phyloP scores from a whole-genome alignment of 2,113 vertebrate genomes.

The Hydropotes inermis region DNA sequence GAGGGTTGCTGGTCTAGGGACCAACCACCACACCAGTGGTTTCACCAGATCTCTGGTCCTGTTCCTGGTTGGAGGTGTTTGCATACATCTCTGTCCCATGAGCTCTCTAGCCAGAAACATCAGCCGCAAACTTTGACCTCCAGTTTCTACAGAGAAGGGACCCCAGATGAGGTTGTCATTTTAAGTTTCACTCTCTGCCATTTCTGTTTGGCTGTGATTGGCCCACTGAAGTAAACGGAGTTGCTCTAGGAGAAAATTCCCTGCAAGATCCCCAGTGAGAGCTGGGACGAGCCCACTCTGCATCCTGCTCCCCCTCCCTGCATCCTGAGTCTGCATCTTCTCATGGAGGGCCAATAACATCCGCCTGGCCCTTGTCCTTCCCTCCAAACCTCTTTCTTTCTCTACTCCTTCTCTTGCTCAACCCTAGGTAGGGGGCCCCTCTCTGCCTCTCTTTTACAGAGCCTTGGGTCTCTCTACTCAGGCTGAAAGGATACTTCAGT shows the following conservation, averaged over 20 bases:
- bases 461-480: background rate
- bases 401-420: background rate
- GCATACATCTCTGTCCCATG: background rate
- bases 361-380: background rate
- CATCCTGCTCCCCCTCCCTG: too few relatives aligned
- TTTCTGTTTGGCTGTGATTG: too few relatives aligned
- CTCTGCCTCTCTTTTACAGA: background rate
- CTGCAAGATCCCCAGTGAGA: background rate
- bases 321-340: background rate
- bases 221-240: background rate
- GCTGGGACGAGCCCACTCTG: background rate
- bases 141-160: too few relatives aligned
- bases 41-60: background rate
- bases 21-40: fast-evolving
- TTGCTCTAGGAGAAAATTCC: background rate
- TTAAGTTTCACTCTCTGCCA: background rate
- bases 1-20: fast-evolving
- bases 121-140: fast-evolving
- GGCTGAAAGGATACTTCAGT: background rate
- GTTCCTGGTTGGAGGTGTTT: background rate
- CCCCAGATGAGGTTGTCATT: background rate
- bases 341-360: background rate
- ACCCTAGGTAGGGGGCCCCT: background rate
- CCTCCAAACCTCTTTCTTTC: background rate
- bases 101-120: background rate